Base-by-base conservation (phyloP, 2,888 invertebrate species). In the Idaea straminata region DNA sequence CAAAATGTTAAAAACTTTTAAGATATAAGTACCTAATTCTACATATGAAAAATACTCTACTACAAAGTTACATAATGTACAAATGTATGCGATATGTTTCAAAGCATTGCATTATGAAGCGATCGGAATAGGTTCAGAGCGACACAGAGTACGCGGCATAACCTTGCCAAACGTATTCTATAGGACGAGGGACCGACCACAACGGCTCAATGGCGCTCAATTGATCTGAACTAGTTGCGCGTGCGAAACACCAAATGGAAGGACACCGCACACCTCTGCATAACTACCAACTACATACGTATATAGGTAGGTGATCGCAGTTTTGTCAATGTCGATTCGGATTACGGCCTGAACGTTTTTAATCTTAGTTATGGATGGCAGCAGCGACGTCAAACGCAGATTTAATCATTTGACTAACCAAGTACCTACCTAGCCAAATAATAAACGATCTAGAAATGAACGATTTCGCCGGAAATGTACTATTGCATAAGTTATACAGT, bases 161-260 rank as follows among this genome's bases (percentile, higher is more conserved):
- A 90, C 91, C 92, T 91, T 91, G 91, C 81, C 82, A 73, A 83
- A 79, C 75, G 77, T 79, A 75, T 76, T 77, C 80, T 83, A 79
- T 83, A 81, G 82, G 83, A 83, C 83, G 85, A 85, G 88, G 88
- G 88, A 86, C 81, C 72, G 69, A 72, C 65, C 66, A 66, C 82
- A 82, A 79, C 76, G 77, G 80, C 88, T 91, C 86, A 90, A 90
- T 90, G 87, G 82, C 87, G 79, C 77, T 88, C 91, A 92, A 92
- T 92, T 92, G 91, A 85, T 83, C 82, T 82, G 86, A 88, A 85
- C 88, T 89, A 89, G 87, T 87, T 89, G 85, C 81, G 85, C 85
- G 84, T 87, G 88, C 88, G 86, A 89, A 89, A 85, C 87, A 76
- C 77, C 78, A 74, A 72, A 77, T 77, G 80, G 83, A 85, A 85